Base-by-base conservation (phyloP, 1,140 invertebrate genomes). In the Heliothis virescens region DNA sequence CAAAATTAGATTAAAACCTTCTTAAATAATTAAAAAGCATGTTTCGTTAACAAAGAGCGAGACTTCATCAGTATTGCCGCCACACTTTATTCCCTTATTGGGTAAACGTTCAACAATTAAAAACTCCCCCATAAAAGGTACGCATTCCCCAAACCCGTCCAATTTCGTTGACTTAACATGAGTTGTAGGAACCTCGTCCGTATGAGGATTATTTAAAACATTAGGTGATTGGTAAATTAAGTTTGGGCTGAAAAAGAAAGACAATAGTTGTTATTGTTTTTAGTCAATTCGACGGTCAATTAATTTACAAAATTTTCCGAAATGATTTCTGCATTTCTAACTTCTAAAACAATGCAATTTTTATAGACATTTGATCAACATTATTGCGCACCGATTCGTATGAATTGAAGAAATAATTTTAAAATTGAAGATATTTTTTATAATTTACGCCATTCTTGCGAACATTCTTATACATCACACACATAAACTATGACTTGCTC, bases 111-210 rank as follows among this genome's bases (percentile, higher is more conserved):
- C 4, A 29, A 71, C 67, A 71, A 71, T 71, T 71, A 71, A 71
- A 71, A 50, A 53, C 15, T 53, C 16, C 48, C 0, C 67, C 67
- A 1, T 71, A 71, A 53, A 52, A 10, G 67, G 67, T 11, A 12
- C 11, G 29, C 62, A 52, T 48, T 53, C 18, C 12, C 65, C 67
- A 26, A 71, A 71, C 67, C 67, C 10, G 67, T 52, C 48, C 67
- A 71, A 71, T 71, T 71, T 71, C 67, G 67, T 71, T 71, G 67
- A 29, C 21, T 71, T 71, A 29, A 71, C 67, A 71, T 71, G 67
- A 71, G 67, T 71, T 71, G 48, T 52, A 71, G 52, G 67, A 71
- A 53, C 48, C 18, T 71, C 53, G 13, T 5, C 12, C 29, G 67
- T 50, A 5, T 21, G 47, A 11, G 63, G 16, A 48, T 48, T 67